Base-by-base conservation (phyloP, 2,797 vertebrate species). In the Apogon talboti region DNA sequence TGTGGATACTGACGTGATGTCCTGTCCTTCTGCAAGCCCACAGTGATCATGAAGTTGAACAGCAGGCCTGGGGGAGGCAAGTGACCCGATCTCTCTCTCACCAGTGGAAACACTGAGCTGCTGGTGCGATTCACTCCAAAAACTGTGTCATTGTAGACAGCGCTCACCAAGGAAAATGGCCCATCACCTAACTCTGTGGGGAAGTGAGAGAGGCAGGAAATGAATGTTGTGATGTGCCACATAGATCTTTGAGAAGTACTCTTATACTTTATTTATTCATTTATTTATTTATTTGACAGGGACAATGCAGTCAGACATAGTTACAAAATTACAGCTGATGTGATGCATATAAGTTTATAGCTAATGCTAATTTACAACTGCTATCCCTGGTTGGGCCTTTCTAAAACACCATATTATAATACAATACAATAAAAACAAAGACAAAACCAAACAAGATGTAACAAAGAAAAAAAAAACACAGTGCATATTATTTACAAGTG, bases 21-120 rank as follows among this genome's bases (percentile, higher is more conserved):
- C 84, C 94, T 93, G 71, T 98, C 96, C 88, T 95, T 97, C 83
- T 95, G 95, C 86, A 99, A 93, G 56, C 96, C 96, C 48, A 94
- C 92, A 52, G 96, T 98, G 84, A 99, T 92, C 98, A 99, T 99
- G 88, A 99, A 97, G 92, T 94, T 98, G 87, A 98, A 98, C 80
- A 96, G 90, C 30, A 95, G 79, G 56, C 93, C 94, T 56, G 90
- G 86, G 15, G 91, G 80, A 43, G 91, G 86, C 71, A 86, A 47
- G 51, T 91, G 86, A 9, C 91, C 88, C 11, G 86, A 69, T 73
- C 89, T 88, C 1, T 76, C 91, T 92, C 91, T 96, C 64, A 93
- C 87, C 62, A 98, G 87, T 60, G 97, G 94, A 89, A 98, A 96
- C 76, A 98, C 91, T 12, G 83, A 93, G 79, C 92, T 94, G 71